Conservation (phyloP, 2,888 invertebrate genomes). For the Mantis religiosa region DNA sequence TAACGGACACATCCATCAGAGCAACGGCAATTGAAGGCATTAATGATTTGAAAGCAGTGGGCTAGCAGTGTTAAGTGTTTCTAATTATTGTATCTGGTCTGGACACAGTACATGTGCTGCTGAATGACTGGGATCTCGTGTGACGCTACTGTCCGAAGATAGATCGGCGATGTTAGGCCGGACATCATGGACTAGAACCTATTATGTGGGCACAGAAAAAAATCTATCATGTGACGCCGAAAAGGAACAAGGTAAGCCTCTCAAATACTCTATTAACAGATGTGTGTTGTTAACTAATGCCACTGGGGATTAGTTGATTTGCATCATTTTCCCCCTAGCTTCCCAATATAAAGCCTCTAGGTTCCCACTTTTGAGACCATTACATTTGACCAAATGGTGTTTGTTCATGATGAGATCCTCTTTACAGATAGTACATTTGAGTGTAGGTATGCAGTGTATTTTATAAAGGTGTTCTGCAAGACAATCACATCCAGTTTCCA, state of each 20-base stretch:
- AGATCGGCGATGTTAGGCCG: background rate
- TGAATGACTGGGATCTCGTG: background rate
- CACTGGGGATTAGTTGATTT: too few species aligned
- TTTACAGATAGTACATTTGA: too few species aligned
- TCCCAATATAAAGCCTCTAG: too few species aligned
- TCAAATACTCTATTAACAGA: background rate
- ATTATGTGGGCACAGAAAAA: conserved; percentile 12
- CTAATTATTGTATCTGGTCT: background rate
- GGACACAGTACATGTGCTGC: too few species aligned
- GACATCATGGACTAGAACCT: background rate
- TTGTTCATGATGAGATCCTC: too few species aligned
- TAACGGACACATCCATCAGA: background rate
- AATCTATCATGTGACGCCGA: conserved; percentile 20
- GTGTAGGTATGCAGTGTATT: too few species aligned
- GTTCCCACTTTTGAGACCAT: too few species aligned
- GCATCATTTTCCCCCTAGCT: too few species aligned
- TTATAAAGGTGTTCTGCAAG: too few species aligned
- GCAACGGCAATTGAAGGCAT: background rate
- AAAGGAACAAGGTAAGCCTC: conserved; percentile 18
- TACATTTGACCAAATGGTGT: too few species aligned
- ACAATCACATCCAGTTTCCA: too few species aligned
- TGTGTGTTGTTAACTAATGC: too few species aligned
- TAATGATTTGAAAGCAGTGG: background rate
- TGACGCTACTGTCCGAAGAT: background rate
- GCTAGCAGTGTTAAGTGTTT: background rate